Base-by-base conservation (phyloP, 2,797 vertebrate species). In the Gobio occitaniae region DNA sequence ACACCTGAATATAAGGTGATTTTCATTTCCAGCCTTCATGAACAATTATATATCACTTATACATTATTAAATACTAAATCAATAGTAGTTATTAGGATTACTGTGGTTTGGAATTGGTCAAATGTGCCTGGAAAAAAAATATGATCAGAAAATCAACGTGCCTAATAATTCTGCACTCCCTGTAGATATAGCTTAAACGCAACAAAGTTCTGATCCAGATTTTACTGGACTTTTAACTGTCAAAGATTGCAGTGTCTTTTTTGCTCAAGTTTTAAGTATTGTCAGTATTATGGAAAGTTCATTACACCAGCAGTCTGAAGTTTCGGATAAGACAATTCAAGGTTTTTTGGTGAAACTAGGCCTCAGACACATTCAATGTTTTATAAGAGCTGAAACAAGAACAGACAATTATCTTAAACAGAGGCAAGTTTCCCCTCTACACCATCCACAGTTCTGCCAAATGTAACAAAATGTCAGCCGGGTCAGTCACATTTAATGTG, bases 401-500 rank as follows among this genome's bases (percentile, higher is more conserved):
- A 17, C 47, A 54, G 32, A 54, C 19, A 16, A 69, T 15, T 32
- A 69, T 75, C 52, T 76, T 80, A 75, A 59, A 80, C 21, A 13
- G 12, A 48, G 29, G 1, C 74, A 25, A 38, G 66, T 69, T 69
- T 54, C 76, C 15, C 7, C 59, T 59, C 48, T n/a, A 80, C 56
- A 71, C 56, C 74, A 25, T 25, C 50, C 50, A 65, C 7, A 70
- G 69, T 66, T 29, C 8, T 32, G 70, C 47, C 74, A 79, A 71
- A 74, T 38, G 38, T 59, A 66, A 61, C 78, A 48, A 84, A 78
- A 82, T 69, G 68, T 71, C 85, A 84, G 66, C 50, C 32, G 29
- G 61, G 32, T 48, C 72, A 84, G 78, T 86, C 77, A 83, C 17
- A 77, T 82, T 71, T 82, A 75, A 84, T 86, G 59, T 74, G 8